A percentile compares a stretch with the other conserved stretches of the same genome.
Evolutionary conservation across 2,797 vertebrate genomes (phyloP).

Genomic region (Clamator glandarius): DNA sequence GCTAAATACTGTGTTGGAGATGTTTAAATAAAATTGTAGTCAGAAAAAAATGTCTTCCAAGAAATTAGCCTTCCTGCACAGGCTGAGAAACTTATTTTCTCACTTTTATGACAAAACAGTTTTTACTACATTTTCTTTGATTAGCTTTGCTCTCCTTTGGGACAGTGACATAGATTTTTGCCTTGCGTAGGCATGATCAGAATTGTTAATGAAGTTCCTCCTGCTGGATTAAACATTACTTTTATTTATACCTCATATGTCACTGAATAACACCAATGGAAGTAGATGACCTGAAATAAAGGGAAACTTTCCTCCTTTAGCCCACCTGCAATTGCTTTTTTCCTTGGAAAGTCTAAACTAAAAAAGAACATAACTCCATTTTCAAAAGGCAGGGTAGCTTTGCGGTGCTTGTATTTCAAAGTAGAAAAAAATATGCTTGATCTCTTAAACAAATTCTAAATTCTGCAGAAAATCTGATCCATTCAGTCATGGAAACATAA

Average conservation of each 20-base stretch:
- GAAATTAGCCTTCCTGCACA: background rate
- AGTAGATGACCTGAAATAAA: background rate
- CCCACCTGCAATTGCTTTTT: background rate
- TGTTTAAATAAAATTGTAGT: background rate
- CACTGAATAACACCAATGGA: background rate
- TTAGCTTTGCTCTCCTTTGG: background rate
- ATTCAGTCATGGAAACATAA: background rate
- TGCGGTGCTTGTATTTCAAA: background rate
- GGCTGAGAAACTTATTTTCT: background rate
- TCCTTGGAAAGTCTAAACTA: background rate
- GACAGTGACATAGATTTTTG: conserved; percentile 20
- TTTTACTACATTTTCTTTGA: conserved; percentile 1
- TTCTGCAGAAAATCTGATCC: conserved; percentile 17
- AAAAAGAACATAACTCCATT: background rate
- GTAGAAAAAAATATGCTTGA: background rate
- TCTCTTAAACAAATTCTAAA: conserved; percentile 18
- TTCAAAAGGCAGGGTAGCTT: background rate
- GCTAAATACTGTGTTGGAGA: background rate
- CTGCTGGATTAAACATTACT: background rate
- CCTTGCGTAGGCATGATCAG: background rate
- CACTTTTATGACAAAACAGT: conserved; percentile 1
- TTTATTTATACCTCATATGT: background rate
- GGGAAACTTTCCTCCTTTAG: background rate
- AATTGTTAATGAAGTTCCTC: background rate
- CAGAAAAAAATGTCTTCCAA: background rate